Evolutionary conservation across 53 echinoderm and acorn worm species (phyloP), one percentile per base, ranked within the genome.

Genomic region (Apostichopus leukothele): DNA sequence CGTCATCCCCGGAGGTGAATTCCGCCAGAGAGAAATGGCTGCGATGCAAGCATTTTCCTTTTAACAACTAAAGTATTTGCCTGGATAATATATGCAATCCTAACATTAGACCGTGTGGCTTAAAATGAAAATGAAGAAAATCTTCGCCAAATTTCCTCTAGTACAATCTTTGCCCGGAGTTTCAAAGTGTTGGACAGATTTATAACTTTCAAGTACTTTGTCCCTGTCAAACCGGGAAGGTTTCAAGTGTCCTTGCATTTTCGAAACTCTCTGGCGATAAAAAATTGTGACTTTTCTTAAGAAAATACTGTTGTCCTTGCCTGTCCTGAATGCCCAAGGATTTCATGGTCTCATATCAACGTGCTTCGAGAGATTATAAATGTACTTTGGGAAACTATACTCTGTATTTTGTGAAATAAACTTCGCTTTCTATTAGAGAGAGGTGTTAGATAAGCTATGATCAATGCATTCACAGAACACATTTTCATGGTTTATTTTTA

Each of bases 1-100:
- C 59, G 81, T 81, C 81, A 81, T 22, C 81, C 81, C 19, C 81
- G 18, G 5, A 59, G 18, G 71, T 1, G 71, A 71, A 71, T 71
- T 16, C 71, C 18, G 18, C 6, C 14, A 3, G 20, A 71, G 71
- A 71, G 6, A 71, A 71, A 71, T 19, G n/a, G 6, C 71, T 71
- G n/a, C 71, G 18, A 71, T 13, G 71, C 14, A 71, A 71, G 6
- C 18, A 0, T 18, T 18, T 18, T 14, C 71, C 71, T 71, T 71
- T n/a, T 71, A 16, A 71, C 18, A n/a, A 19, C 6, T 39, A n/a
- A 71, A 71, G 71, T 71, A 71, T 71, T 71, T 19, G 6, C 6
- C 18, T 71, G 71, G 18, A 19, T 71, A 71, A 71, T 71, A 71
- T 71, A 71, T 71, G 71, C 71, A 39, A 71, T 71, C 6, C 20